These are phyloP conservation scores for Corticium candelabrum DNA, from an alignment of 37 sponge, comb jelly and placozoan genomes.

Conservation along the genomic window DNA sequence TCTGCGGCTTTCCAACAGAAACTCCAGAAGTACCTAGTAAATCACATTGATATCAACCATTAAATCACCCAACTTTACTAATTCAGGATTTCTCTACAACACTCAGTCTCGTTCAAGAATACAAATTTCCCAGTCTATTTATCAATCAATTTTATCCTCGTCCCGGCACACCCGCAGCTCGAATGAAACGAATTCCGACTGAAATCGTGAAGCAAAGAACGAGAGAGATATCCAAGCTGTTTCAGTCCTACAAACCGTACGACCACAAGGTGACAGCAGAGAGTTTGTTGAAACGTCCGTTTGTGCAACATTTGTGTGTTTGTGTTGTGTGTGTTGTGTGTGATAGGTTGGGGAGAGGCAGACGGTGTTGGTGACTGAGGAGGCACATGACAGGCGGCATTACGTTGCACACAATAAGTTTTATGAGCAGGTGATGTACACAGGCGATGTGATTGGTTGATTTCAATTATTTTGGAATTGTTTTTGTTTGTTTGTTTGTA, in stretches of 20 bases:
- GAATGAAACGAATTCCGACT: conserved; percentile 84
- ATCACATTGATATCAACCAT: no score
- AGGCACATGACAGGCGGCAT: conserved; percentile 59
- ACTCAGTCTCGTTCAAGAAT: conserved; percentile 46
- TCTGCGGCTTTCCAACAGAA: conserved; percentile 97
- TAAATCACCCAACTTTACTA: neutral
- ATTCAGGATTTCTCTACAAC: conserved; percentile 62
- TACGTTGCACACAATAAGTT: conserved; percentile 92
- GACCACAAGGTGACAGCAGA: conserved; percentile 17
- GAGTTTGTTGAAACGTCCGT: no score
- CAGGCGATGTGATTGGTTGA: no score
- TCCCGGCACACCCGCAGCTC: conserved; percentile 94
- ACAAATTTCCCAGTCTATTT: conserved; percentile 90
- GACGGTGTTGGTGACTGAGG: conserved; percentile 73
- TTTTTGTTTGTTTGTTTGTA: no score
- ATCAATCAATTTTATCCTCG: conserved; percentile 99
- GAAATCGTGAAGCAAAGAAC: conserved; percentile 49
- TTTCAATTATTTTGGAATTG: no score
- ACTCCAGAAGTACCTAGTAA: conserved; percentile 64
- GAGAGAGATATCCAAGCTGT: conserved; percentile 38
- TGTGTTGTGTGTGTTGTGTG: conserved; percentile 6
- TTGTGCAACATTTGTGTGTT: neutral
- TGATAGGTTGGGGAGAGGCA: conserved; percentile 46
- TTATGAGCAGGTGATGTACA: conserved; percentile 70
- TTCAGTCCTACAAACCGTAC: conserved; percentile 79